A percentile compares a stretch with the other conserved stretches of the same genome.
Evolutionary conservation across 2,888 invertebrate genomes (phyloP).

Genomic region (Drosophila borborema): DNA sequence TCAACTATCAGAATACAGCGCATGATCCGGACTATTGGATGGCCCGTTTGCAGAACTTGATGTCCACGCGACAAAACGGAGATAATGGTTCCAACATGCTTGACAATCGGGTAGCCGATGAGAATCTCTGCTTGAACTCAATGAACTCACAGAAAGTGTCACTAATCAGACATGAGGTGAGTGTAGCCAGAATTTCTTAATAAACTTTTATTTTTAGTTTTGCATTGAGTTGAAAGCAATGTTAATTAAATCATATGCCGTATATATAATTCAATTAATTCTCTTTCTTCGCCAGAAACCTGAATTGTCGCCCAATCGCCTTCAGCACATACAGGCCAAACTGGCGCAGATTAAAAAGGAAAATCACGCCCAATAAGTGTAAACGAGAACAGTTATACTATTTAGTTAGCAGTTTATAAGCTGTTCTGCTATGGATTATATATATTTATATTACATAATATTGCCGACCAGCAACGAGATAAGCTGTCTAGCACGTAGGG

Average conservation of each 20-base stretch:
- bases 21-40: constrained; percentile 85
- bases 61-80: constrained; percentile 70
- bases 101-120: constrained; percentile 85
- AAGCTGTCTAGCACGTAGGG: constrained; percentile 28
- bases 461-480: constrained; percentile 34
- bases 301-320: constrained; percentile 84
- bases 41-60: constrained; percentile 83
- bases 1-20: constrained; percentile 66
- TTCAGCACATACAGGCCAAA: constrained; percentile 85
- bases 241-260: background rate
- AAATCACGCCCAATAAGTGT: constrained; percentile 76
- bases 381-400: constrained; percentile 32
- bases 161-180: constrained; percentile 83
- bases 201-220: background rate
- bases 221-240: background rate
- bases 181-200: constrained; percentile 29
- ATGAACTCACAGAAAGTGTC: constrained; percentile 83
- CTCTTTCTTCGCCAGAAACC: constrained; percentile 73
- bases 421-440: constrained; percentile 43
- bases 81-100: constrained; percentile 79
- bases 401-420: constrained; percentile 43
- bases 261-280: background rate
- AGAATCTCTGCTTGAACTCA: constrained; percentile 84
- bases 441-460: constrained; percentile 42
- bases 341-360: constrained; percentile 85